These are phyloP conservation scores for Tachina grossa DNA, from an alignment of 2,888 invertebrate genomes.

Conservation along the genomic window DNA sequence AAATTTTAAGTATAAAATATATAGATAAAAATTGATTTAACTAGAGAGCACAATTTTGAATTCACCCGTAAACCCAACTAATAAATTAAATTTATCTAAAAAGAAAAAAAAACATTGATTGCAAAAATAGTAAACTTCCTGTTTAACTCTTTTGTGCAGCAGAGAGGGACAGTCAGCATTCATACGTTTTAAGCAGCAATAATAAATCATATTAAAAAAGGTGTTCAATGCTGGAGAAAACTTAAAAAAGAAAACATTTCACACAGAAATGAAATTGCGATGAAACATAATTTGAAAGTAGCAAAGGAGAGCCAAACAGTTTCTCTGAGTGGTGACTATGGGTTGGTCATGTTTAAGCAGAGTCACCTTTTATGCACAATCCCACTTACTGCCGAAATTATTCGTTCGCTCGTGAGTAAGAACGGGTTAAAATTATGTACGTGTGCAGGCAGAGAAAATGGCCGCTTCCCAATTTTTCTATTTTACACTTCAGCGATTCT, in stretches of 20 bases:
- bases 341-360: slow-evolving; percentile 26
- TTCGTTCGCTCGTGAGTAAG: not conserved
- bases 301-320: slow-evolving; percentile 18
- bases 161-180: slow-evolving; percentile 45
- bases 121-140: slow-evolving; percentile 72
- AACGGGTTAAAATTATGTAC: slow-evolving; percentile 51
- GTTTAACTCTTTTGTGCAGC: slow-evolving; percentile 54
- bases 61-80: slow-evolving; percentile 48
- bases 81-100: slow-evolving; percentile 53
- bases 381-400: not conserved
- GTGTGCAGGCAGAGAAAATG: slow-evolving; percentile 28
- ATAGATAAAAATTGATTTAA: slow-evolving; percentile 37
- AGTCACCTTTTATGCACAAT: not conserved
- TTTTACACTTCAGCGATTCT: slow-evolving; percentile 21
- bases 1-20: slow-evolving; percentile 10
- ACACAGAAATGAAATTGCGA: slow-evolving; percentile 1
- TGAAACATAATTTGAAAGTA: slow-evolving; percentile 44
- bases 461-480: slow-evolving; percentile 25
- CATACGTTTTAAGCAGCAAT: slow-evolving; percentile 47
- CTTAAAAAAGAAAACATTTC: slow-evolving; percentile 29
- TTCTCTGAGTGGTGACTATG: not conserved
- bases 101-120: slow-evolving; percentile 64
- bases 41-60: slow-evolving; percentile 24
- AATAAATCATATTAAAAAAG: slow-evolving; percentile 67
- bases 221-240: slow-evolving; percentile 41